A percentile compares a stretch with the other conserved stretches of the same genome.
phyloP scores from a whole-genome alignment of 2,888 invertebrate genomes.

The Drosophila pullipes region DNA sequence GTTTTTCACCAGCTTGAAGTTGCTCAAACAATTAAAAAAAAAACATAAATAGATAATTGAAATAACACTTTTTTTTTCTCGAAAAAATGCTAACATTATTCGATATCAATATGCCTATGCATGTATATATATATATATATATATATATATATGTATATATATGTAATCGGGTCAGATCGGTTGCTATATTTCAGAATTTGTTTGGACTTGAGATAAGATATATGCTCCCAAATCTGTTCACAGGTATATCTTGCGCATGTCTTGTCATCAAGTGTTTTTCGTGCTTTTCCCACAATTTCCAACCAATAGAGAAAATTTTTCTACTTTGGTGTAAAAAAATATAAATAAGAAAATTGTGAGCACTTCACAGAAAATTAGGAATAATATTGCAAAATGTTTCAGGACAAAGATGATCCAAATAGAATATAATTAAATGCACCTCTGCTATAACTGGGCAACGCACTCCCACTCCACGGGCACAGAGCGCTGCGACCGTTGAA shows the following conservation, averaged over 20 bases:
- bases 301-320: conserved; percentile 25
- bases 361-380: conserved; percentile 19
- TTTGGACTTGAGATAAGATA: not conserved
- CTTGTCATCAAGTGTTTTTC: not conserved
- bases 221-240: not conserved
- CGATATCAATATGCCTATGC: not conserved
- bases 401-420: not conserved
- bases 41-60: too few relatives aligned
- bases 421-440: not conserved
- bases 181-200: not conserved
- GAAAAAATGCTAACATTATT: not conserved
- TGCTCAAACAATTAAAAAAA: too few relatives aligned
- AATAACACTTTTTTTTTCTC: not conserved
- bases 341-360: conserved; percentile 27
- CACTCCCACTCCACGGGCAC: conserved; percentile 78
- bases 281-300: conserved; percentile 9
- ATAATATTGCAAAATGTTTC: conserved; percentile 54
- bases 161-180: not conserved
- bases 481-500: conserved; percentile 90
- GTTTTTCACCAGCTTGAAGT: too few relatives aligned
- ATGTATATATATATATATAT: not conserved
- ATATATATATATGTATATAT: too few relatives aligned
- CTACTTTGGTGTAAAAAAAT: conserved; percentile 60
- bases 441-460: conserved; percentile 1
- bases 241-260: too few relatives aligned